phyloP scores from a whole-genome alignment of 2,113 vertebrate species.

The Colistium nudipinnis region DNA sequence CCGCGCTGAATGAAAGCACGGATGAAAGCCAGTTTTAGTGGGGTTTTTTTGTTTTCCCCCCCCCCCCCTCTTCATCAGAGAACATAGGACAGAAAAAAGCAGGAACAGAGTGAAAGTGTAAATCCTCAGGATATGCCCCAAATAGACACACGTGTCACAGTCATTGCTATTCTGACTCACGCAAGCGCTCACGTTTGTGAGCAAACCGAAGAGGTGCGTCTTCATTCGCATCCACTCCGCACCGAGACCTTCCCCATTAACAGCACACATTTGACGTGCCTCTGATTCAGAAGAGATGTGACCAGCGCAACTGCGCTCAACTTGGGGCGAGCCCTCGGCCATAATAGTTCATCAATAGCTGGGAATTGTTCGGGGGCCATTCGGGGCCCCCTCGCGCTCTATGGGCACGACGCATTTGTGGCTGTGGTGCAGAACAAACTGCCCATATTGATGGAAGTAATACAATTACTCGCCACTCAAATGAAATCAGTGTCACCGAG shows the following conservation, averaged over 20 bases:
- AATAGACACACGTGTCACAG: conserved; percentile 50
- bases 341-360: conserved; percentile 54
- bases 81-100: conserved; percentile 54
- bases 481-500: conserved; percentile 68
- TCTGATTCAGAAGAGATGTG: not conserved
- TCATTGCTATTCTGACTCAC: conserved; percentile 32
- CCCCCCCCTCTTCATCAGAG: too few species aligned
- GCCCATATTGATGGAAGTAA: conserved; percentile 58
- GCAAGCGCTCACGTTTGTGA: not conserved
- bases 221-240: not conserved
- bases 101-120: conserved; percentile 44
- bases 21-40: conserved; percentile 52
- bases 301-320: not conserved
- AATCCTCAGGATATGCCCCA: conserved; percentile 44
- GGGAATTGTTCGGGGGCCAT: conserved; percentile 47
- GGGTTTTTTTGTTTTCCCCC: conserved; percentile 35
- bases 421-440: conserved; percentile 55
- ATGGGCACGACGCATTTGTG: conserved; percentile 51
- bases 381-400: conserved; percentile 45
- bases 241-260: not conserved
- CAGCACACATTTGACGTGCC: not conserved
- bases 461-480: conserved; percentile 67
- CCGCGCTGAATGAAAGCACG: conserved; percentile 51
- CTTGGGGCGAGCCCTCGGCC: not conserved
- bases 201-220: too few species aligned